phyloP scores from a whole-genome alignment of 1,140 invertebrate genomes.

The Achroia grisella region DNA sequence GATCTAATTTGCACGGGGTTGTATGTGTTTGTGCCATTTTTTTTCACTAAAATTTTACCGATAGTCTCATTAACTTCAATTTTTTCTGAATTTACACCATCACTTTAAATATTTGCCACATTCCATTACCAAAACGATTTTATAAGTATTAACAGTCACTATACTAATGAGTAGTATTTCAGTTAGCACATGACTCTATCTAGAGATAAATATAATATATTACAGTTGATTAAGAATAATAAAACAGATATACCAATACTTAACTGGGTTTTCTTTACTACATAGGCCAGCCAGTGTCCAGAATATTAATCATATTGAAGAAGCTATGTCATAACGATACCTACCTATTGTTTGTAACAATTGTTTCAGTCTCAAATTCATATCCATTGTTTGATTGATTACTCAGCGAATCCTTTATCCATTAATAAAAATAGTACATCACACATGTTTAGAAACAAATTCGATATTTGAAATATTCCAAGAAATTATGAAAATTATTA shows the following conservation, averaged over 20 bases:
- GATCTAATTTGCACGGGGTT: slow-evolving; percentile 68
- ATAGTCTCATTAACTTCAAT: slow-evolving; percentile 1
- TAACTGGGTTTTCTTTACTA: too few species aligned
- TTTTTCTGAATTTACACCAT: background rate
- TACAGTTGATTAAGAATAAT: too few species aligned
- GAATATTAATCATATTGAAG: background rate
- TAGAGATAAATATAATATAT: background rate
- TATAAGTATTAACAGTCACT: slow-evolving; percentile 6
- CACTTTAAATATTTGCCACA: background rate
- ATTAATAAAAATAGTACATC: too few species aligned
- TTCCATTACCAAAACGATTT: background rate
- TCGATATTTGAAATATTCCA: too few species aligned
- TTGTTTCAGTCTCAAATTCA: too few species aligned
- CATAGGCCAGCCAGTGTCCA: background rate
- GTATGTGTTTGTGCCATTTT: slow-evolving; percentile 68
- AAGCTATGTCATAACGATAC: background rate
- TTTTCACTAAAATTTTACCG: too few species aligned
- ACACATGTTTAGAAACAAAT: too few species aligned
- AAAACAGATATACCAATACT: too few species aligned
- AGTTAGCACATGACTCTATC: slow-evolving; percentile 18
- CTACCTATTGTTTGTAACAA: too few species aligned
- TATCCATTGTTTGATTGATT: too few species aligned
- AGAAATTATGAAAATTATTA: too few species aligned
- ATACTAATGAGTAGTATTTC: background rate
- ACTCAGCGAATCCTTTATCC: too few species aligned